These are phyloP conservation scores for Congeria kusceri DNA, from an alignment of 2,888 invertebrate genomes.

Conservation along the genomic window DNA sequence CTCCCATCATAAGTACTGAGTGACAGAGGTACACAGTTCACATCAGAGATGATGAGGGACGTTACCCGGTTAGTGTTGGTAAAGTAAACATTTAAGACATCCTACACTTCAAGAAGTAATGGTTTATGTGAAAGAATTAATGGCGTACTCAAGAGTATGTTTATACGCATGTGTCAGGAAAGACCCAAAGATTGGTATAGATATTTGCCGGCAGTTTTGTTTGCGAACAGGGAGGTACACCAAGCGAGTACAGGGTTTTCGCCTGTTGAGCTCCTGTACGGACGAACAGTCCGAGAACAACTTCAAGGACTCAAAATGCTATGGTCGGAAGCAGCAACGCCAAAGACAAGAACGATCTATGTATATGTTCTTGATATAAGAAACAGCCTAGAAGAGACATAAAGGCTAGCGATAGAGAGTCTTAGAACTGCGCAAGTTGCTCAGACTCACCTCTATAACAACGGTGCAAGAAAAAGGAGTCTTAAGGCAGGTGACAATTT, in stretches of 20 bases:
- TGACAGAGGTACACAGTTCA: conserved; percentile 67
- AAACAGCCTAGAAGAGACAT: conserved; percentile 52
- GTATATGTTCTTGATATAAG: conserved; percentile 63
- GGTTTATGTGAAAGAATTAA: conserved; percentile 61
- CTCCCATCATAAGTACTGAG: conserved; percentile 63
- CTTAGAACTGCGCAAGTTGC: conserved; percentile 25
- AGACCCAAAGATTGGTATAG: conserved; percentile 60
- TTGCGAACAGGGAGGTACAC: conserved; percentile 62
- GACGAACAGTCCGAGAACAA: conserved; percentile 62
- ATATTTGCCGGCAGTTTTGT: conserved; percentile 51
- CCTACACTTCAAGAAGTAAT: conserved; percentile 57
- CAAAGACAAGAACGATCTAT: conserved; percentile 45
- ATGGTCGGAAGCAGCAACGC: conserved; percentile 31
- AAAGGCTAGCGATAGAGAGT: conserved; percentile 45
- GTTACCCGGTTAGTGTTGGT: conserved; percentile 41
- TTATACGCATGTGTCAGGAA: conserved; percentile 31
- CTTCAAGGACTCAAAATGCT: conserved; percentile 40
- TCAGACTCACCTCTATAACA: conserved; percentile 53
- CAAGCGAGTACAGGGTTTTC: conserved; percentile 60
- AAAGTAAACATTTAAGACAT: conserved; percentile 49
- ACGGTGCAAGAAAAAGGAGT: conserved; percentile 25
- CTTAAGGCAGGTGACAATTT: conserved; percentile 58
- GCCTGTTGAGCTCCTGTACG: conserved; percentile 60
- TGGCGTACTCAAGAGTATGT: conserved; percentile 52
- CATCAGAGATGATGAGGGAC: conserved; percentile 52